A percentile compares a stretch with the other conserved stretches of the same genome.
Conservation (phyloP, 2,113 vertebrate genomes). For the Otolemur garnettii region DNA sequence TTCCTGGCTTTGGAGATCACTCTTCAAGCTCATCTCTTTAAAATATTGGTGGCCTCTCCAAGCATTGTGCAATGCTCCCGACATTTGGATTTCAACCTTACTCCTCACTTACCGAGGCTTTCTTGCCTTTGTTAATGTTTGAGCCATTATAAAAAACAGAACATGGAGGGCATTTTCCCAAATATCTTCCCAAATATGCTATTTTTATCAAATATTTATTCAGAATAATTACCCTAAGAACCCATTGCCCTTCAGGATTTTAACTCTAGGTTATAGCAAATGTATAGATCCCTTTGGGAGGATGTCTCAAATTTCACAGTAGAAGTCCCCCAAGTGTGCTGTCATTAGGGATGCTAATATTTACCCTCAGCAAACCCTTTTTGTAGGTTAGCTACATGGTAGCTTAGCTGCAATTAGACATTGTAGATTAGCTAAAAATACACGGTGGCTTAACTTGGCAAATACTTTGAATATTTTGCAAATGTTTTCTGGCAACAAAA, state of each 20-base stretch:
- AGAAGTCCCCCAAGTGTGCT: not conserved
- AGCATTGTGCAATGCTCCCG: not conserved
- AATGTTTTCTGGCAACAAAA: not conserved
- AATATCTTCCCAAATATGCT: not conserved
- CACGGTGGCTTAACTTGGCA: not conserved
- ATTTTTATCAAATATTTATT: conserved; percentile 7
- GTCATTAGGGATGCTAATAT: too few species aligned
- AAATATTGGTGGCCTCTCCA: too few species aligned
- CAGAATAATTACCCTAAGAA: not conserved
- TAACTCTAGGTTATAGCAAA: not conserved
- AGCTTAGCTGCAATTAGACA: not conserved
- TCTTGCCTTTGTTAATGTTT: not conserved
- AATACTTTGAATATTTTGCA: conserved; percentile 4
- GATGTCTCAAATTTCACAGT: not conserved
- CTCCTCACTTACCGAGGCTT: not conserved
- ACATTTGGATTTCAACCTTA: not conserved
- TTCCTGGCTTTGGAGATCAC: not conserved
- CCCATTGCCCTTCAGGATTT: not conserved
- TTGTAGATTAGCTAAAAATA: not conserved
- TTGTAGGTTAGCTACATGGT: not conserved
- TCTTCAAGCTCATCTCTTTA: not conserved
- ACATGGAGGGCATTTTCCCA: not conserved
- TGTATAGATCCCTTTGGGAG: not conserved
- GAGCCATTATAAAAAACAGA: conserved; percentile 5
- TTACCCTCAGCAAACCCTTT: not conserved